Conservation (phyloP, 2,888 invertebrate genomes). For the Mythimna pallens region DNA sequence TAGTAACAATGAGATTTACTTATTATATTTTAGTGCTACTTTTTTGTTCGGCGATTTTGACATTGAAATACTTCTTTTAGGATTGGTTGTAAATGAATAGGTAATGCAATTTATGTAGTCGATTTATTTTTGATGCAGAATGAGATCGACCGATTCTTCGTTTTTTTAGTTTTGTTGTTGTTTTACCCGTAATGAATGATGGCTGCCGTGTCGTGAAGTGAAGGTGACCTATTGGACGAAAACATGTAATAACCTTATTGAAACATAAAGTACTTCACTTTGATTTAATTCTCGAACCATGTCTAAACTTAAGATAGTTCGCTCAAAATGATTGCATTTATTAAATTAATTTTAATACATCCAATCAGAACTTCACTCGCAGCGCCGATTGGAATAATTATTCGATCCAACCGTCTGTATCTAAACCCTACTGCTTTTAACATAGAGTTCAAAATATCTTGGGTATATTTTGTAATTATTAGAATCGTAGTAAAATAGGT, state of each 20-base stretch:
- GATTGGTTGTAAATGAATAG: not conserved
- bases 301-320: slow-evolving; percentile 25
- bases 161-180: not conserved
- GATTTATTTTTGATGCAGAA: not conserved
- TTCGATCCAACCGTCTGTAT: not conserved
- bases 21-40: not conserved
- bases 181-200: not conserved
- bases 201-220: not conserved
- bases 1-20: slow-evolving; percentile 18
- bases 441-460: slow-evolving; percentile 41
- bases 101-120: not conserved
- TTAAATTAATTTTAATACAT: slow-evolving; percentile 54
- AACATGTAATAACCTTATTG: slow-evolving; percentile 4
- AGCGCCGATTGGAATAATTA: slow-evolving; percentile 33
- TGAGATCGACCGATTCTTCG: not conserved
- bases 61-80: not conserved
- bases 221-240: slow-evolving; percentile 1
- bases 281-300: slow-evolving; percentile 14
- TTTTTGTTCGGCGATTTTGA: not conserved
- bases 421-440: not conserved
- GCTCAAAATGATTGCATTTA: slow-evolving; percentile 48
- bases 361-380: slow-evolving; percentile 38
- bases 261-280: slow-evolving; percentile 13
- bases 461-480: slow-evolving; percentile 26
- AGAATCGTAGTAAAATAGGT: slow-evolving; percentile 43